A percentile compares a stretch with the other conserved stretches of the same genome.
phyloP scores from a whole-genome alignment of 2,113 vertebrate genomes.

The Psilopsiagon aurifrons region DNA sequence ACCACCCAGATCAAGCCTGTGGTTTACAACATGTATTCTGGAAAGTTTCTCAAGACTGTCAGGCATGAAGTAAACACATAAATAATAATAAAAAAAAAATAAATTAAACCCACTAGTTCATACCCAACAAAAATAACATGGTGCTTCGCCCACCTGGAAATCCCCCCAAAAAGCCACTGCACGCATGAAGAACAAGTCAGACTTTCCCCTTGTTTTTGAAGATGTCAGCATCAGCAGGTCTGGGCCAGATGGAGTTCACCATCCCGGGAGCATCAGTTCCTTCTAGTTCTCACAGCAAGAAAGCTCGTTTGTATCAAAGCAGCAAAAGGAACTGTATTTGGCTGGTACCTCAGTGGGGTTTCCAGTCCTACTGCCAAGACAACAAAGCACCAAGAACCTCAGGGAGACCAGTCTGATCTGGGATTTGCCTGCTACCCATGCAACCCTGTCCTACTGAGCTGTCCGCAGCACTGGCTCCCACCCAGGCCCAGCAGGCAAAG shows the following conservation, averaged over 20 bases:
- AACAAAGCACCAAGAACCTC: background rate
- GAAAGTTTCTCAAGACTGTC: background rate
- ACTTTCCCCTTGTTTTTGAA: background rate
- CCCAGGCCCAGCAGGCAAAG: accelerated
- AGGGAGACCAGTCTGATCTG: background rate
- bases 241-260: background rate
- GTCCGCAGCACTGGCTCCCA: background rate
- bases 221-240: background rate
- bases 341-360: background rate
- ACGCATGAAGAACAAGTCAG: background rate
- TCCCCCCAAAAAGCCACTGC: background rate
- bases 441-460: background rate
- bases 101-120: background rate
- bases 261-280: background rate
- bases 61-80: background rate
- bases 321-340: background rate
- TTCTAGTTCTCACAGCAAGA: background rate
- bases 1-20: background rate
- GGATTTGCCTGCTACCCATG: accelerated
- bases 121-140: background rate
- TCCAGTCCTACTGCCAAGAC: background rate
- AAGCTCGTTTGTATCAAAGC: background rate
- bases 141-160: background rate
- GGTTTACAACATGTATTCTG: background rate
- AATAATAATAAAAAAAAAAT: background rate